phyloP scores from a whole-genome alignment of 2,797 vertebrate species.

The Menidia menidia region DNA sequence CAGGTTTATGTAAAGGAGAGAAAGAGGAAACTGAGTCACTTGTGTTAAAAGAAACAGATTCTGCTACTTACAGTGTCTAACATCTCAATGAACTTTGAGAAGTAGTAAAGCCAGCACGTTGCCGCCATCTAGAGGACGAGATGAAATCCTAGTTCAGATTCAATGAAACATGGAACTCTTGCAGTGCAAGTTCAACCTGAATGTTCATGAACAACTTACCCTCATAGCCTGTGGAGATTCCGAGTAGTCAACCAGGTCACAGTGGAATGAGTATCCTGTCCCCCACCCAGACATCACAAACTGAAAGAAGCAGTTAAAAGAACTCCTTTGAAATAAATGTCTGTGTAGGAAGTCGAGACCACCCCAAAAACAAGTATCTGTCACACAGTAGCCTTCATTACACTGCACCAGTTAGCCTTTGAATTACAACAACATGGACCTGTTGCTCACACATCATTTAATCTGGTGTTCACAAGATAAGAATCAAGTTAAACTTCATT shows the following conservation, averaged over 20 bases:
- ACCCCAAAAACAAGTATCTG: background rate
- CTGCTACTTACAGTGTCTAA: constrained; percentile 94
- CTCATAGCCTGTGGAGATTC: constrained; percentile 88
- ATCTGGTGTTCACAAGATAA: too few species aligned
- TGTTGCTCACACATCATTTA: too few species aligned
- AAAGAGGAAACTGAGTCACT: background rate
- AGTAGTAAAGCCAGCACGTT: constrained; percentile 95
- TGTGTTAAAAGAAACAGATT: background rate
- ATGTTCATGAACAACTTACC: constrained; percentile 79
- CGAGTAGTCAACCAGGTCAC: constrained; percentile 93
- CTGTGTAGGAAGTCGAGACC: background rate
- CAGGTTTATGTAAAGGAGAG: too few species aligned
- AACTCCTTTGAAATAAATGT: background rate
- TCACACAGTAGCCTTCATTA: background rate
- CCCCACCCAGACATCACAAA: constrained; percentile 99
- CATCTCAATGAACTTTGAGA: constrained; percentile 98
- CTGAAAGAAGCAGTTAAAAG: constrained; percentile 64
- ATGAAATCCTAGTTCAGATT: background rate
- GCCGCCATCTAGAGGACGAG: constrained; percentile 88
- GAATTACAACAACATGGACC: too few species aligned
- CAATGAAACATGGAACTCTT: background rate
- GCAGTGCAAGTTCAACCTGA: background rate
- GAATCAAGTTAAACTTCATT: too few species aligned
- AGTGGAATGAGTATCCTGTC: constrained; percentile 92
- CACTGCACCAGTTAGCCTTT: background rate